Percentiles rank a stretch among this genome's conserved stretches.
Conservation (phyloP, 2,888 invertebrate species). For the Cacoxenus indagator region DNA sequence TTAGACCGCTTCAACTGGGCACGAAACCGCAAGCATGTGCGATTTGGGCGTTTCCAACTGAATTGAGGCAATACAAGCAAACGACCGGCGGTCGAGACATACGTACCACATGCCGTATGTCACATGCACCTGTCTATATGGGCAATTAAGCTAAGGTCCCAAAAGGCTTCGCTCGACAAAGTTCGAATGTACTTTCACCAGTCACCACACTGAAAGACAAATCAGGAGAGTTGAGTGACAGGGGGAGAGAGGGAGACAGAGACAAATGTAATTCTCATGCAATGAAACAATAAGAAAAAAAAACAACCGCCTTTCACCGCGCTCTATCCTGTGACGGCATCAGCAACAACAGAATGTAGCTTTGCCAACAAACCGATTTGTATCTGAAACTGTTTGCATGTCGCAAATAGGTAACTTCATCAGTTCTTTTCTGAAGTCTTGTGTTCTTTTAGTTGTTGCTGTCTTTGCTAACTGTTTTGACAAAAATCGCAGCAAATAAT, state of each 20-base stretch:
- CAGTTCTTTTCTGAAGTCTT: slow-evolving; percentile 17
- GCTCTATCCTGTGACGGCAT: background rate
- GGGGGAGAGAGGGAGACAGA: background rate
- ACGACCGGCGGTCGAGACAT: background rate
- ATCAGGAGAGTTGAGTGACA: too few species aligned
- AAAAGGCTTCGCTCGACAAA: background rate
- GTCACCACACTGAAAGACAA: slow-evolving; percentile 40
- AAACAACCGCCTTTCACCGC: slow-evolving; percentile 36
- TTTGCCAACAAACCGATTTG: slow-evolving; percentile 43
- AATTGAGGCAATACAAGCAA: background rate
- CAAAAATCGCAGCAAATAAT: slow-evolving; percentile 3
- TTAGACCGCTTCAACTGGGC: background rate
- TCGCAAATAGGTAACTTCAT: background rate
- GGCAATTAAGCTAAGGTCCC: background rate
- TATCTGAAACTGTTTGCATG: slow-evolving; percentile 33
- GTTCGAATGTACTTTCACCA: slow-evolving; percentile 49
- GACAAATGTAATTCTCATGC: background rate
- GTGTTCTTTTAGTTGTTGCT: slow-evolving; percentile 16
- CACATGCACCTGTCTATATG: background rate
- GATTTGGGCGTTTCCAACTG: slow-evolving; percentile 11
- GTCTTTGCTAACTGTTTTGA: background rate
- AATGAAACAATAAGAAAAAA: slow-evolving; percentile 13
- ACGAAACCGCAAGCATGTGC: slow-evolving; percentile 1
- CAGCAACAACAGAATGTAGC: slow-evolving; percentile 21
- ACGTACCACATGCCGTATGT: background rate